Percentiles rank a stretch among this genome's conserved stretches.
These are phyloP conservation scores for Australoheros scitulus DNA, from an alignment of 2,113 vertebrate genomes.

Conservation along the genomic window DNA sequence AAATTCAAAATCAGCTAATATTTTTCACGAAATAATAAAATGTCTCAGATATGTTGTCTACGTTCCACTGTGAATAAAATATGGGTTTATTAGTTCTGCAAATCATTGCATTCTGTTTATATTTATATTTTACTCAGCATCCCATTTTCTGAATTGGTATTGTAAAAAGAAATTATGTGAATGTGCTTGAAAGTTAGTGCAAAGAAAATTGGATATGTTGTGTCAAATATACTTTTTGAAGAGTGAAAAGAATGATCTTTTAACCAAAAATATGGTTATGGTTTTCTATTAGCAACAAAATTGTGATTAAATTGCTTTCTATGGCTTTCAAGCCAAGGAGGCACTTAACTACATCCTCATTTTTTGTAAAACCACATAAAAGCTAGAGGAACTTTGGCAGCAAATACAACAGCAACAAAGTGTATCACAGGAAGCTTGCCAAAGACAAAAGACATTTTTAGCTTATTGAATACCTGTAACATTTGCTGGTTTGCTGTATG, in stretches of 20 bases:
- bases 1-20: no score
- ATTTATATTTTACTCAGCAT: neutral
- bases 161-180: neutral
- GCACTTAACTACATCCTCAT: slow-evolving; percentile 29
- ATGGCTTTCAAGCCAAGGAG: slow-evolving; percentile 43
- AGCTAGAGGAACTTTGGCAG: slow-evolving; percentile 23
- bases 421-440: slow-evolving; percentile 37
- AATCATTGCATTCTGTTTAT: neutral
- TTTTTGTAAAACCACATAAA: slow-evolving; percentile 36
- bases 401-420: slow-evolving; percentile 18
- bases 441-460: slow-evolving; percentile 3
- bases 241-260: neutral
- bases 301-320: slow-evolving; percentile 30
- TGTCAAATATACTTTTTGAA: neutral
- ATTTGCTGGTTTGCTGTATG: neutral
- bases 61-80: neutral
- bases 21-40: neutral
- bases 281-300: slow-evolving; percentile 31
- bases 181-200: neutral
- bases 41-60: neutral
- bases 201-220: neutral
- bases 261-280: slow-evolving; percentile 4
- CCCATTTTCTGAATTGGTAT: neutral
- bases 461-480: slow-evolving; percentile 20
- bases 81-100: neutral